Base-by-base conservation (phyloP, 2,797 vertebrate species). In the Carapus acus region DNA sequence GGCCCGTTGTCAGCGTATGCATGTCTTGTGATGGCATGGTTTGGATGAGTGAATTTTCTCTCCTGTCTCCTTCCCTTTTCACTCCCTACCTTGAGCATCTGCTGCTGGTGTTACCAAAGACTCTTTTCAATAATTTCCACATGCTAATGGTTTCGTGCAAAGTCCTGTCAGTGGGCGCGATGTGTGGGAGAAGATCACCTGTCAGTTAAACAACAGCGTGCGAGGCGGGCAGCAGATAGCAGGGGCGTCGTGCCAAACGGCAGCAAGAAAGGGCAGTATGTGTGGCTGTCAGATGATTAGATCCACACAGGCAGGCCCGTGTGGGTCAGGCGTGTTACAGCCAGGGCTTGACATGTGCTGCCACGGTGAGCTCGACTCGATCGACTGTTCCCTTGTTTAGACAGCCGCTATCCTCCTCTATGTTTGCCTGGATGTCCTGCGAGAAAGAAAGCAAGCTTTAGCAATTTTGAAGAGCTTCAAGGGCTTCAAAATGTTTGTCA, bases 221-320 rank as follows among this genome's bases (percentile, higher is more conserved):
- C 66, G 62, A 64, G 72, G 50, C 58, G 50, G 24, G 73, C 71
- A 76, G 66, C 70, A 70, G 67, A 77, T 77, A 68, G 71, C 69
- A 50, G 67, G 39, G 55, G 47, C 43, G 31, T 22, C 39, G 55
- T 70, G 37, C 42, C 20, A 42, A 46, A 37, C 14, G 29, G 60
- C 43, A n/a, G 47, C 9, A 16, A 76, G 56, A 57, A 64, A 67
- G 55, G 58, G 60, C 63, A 67, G 50, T 8, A 33, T 67, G 51
- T 74, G 67, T 16, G 49, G 51, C 51, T 74, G 63, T 74, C 50
- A 67, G 72, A 58, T 78, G 70, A 70, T 62, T 57, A 70, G 70
- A 67, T 71, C 61, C 46, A 17, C 49, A 46, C 62, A 36, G 49
- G 57, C 46, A 33, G 29, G 47, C 56, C 43, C 57, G 60, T 48